phyloP scores from a whole-genome alignment of 1,140 invertebrate genomes.

The Conus betulinus region DNA sequence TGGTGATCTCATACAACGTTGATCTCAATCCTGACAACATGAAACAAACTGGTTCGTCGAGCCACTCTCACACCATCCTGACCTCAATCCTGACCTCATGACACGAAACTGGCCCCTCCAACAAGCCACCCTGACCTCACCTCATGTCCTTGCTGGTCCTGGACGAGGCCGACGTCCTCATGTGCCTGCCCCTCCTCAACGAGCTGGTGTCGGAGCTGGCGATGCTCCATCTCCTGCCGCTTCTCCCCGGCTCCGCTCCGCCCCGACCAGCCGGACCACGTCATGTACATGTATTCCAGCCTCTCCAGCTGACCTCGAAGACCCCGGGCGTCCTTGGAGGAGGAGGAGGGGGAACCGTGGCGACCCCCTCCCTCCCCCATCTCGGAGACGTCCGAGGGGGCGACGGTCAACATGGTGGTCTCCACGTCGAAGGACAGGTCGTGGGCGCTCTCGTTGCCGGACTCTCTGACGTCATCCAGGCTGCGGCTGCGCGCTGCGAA shows the following conservation, averaged over 20 bases:
- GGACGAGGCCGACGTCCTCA: constrained; percentile 29
- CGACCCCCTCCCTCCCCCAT: constrained; percentile 19
- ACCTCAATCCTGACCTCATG: no score
- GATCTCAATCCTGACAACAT: no score
- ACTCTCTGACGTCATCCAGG: constrained; percentile 62
- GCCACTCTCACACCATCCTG: no score
- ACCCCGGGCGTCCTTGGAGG: constrained; percentile 34
- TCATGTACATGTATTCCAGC: constrained; percentile 92
- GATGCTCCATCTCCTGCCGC: constrained; percentile 62
- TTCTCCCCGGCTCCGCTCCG: constrained; percentile 61
- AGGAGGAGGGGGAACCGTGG: background rate
- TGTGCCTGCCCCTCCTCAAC: constrained; percentile 43
- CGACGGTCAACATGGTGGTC: constrained; percentile 66
- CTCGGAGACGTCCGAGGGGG: constrained; percentile 49
- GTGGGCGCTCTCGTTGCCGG: constrained; percentile 56
- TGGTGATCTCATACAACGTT: no score
- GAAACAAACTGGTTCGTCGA: no score
- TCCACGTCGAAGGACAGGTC: constrained; percentile 68
- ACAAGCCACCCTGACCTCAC: constrained; percentile 77
- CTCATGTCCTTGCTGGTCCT: background rate
- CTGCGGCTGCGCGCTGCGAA: constrained; percentile 54
- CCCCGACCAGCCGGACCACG: constrained; percentile 87
- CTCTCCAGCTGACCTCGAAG: constrained; percentile 84
- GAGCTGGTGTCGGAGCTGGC: constrained; percentile 69
- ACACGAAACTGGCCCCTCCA: no score